Percentiles rank a stretch among this genome's conserved stretches.
Evolutionary conservation across 2,888 invertebrate genomes (phyloP).

Genomic region (Abscondita cerata): DNA sequence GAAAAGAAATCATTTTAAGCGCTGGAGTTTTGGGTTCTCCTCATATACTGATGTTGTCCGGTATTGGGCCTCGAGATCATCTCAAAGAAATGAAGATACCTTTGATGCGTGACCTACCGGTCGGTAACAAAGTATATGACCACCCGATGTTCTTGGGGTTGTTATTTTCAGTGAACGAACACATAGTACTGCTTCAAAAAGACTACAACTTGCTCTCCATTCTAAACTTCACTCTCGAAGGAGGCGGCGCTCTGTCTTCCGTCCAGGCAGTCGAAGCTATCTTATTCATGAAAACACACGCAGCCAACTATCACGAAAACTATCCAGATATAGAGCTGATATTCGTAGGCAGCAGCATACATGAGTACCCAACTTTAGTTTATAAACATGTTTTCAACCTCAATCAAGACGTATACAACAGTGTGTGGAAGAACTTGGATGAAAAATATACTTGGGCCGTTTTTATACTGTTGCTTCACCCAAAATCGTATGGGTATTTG

Average conservation of each 20-base stretch:
- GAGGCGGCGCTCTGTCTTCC: constrained; percentile 81
- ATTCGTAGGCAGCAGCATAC: constrained; percentile 84
- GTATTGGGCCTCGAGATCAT: constrained; percentile 83
- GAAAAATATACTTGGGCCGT: constrained; percentile 86
- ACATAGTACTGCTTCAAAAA: constrained; percentile 80
- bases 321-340: constrained; percentile 91
- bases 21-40: constrained; percentile 90
- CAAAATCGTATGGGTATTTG: constrained; percentile 89
- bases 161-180: constrained; percentile 82
- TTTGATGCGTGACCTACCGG: constrained; percentile 75
- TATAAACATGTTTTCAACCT: constrained; percentile 72
- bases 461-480: constrained; percentile 79
- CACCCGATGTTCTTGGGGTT: constrained; percentile 87
- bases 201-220: constrained; percentile 83
- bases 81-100: constrained; percentile 75
- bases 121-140: constrained; percentile 86
- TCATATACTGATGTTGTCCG: constrained; percentile 90
- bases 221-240: constrained; percentile 75
- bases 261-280: constrained; percentile 89
- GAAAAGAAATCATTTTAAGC: constrained; percentile 82
- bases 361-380: constrained; percentile 84
- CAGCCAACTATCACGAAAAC: constrained; percentile 76
- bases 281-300: constrained; percentile 87
- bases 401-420: constrained; percentile 82
- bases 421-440: constrained; percentile 82